Conservation (phyloP, 2,797 vertebrate genomes). For the Eutrigla gurnardus region DNA sequence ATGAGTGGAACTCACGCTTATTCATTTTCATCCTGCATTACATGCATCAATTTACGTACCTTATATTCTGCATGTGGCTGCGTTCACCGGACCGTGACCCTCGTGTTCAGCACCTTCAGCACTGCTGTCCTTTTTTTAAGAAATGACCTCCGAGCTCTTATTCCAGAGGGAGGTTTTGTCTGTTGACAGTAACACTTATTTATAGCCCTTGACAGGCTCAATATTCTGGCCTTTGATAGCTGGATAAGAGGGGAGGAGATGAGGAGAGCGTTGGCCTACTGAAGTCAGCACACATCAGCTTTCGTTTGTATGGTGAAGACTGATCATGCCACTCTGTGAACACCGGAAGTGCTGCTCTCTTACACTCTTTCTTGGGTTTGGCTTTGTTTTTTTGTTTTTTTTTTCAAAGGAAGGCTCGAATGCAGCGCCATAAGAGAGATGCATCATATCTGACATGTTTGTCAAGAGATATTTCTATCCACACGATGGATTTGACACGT, state of each 20-base stretch:
- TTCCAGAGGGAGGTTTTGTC: conserved; percentile 47
- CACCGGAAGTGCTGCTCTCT: conserved; percentile 39
- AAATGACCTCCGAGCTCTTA: conserved; percentile 45
- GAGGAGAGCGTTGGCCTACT: conserved; percentile 26
- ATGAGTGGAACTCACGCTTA: no score
- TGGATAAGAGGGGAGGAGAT: conserved; percentile 31
- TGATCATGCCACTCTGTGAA: conserved; percentile 45
- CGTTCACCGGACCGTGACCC: not conserved
- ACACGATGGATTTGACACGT: conserved; percentile 15
- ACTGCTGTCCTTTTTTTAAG: conserved; percentile 36
- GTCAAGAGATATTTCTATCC: conserved; percentile 28
- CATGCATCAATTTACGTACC: no score
- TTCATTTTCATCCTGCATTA: no score
- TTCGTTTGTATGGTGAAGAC: conserved; percentile 43
- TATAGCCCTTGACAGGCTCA: conserved; percentile 64
- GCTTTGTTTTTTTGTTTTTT: conserved; percentile 2
- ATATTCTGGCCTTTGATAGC: conserved; percentile 53
- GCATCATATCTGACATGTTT: conserved; percentile 37
- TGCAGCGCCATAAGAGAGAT: conserved; percentile 18
- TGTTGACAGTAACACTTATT: conserved; percentile 64
- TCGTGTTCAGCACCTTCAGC: not conserved
- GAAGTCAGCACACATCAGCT: conserved; percentile 48
- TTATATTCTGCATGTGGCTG: no score
- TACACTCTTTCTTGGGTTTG: conserved; percentile 38
- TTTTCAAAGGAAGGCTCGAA: conserved; percentile 30